Conservation (phyloP, 2,113 vertebrate species). For the Melierax canorus region DNA sequence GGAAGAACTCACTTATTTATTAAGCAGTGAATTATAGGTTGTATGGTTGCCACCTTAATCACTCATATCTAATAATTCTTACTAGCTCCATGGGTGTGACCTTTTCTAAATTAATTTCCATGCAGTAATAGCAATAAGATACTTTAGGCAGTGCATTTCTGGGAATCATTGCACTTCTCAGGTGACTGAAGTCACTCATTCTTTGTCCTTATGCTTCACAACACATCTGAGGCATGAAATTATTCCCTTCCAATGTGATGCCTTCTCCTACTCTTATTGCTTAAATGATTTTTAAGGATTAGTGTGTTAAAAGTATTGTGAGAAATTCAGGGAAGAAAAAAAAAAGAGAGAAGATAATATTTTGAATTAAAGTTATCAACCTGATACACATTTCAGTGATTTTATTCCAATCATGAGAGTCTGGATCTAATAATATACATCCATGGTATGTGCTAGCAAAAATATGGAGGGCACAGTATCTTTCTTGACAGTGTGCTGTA, state of each 20-base stretch:
- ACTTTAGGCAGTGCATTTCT: constrained; percentile 8
- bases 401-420: not conserved
- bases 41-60: not conserved
- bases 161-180: constrained; percentile 20
- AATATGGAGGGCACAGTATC: not conserved
- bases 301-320: constrained; percentile 3
- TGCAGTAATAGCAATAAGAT: not conserved
- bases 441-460: not conserved
- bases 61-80: not conserved
- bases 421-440: not conserved
- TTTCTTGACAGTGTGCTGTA: not conserved
- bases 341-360: not conserved
- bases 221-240: constrained; percentile 51
- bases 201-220: constrained; percentile 11
- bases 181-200: constrained; percentile 39
- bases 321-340: not conserved
- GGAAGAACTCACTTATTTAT: not conserved
- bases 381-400: constrained; percentile 11
- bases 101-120: constrained; percentile 39
- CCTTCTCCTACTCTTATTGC: not conserved
- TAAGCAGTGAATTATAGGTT: not conserved
- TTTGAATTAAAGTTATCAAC: constrained; percentile 24
- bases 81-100: not conserved
- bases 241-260: not conserved
- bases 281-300: constrained; percentile 58